phyloP scores from a whole-genome alignment of 2,797 vertebrate species.

The Premnoplex brunnescens region DNA sequence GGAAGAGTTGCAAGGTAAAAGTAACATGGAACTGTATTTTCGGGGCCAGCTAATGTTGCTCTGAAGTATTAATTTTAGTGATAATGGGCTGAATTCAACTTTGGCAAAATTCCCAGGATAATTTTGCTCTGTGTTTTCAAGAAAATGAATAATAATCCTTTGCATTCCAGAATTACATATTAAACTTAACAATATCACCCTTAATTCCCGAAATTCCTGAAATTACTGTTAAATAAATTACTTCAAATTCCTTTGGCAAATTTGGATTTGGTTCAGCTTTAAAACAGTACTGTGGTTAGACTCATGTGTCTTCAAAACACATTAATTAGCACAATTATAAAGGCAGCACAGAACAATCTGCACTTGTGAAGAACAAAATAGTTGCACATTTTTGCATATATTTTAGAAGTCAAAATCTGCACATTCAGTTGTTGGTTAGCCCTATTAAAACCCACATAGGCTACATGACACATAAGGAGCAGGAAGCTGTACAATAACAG shows the following conservation, averaged over 20 bases:
- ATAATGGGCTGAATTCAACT: neutral
- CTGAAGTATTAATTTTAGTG: neutral
- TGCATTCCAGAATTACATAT: neutral
- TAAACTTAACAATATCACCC: neutral
- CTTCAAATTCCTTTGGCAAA: neutral
- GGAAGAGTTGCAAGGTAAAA: conserved; percentile 79
- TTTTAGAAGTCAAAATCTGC: conserved; percentile 4
- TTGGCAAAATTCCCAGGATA: conserved; percentile 37
- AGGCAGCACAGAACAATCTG: neutral
- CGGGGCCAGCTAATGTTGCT: neutral
- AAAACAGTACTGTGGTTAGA: neutral
- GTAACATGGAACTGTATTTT: neutral
- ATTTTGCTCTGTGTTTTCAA: neutral
- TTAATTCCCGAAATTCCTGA: neutral
- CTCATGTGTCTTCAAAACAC: neutral
- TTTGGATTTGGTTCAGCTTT: conserved; percentile 16
- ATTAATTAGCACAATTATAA: conserved; percentile 28
- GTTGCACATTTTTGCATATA: conserved; percentile 4
- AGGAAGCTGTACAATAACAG: neutral
- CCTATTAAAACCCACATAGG: neutral
- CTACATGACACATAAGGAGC: neutral
- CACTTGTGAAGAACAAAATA: conserved; percentile 28
- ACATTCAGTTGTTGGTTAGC: neutral
- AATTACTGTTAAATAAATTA: neutral
- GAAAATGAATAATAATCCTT: neutral